These are phyloP conservation scores for Myrmophylax atrothorax DNA, from an alignment of 2,113 vertebrate genomes.

Conservation along the genomic window DNA sequence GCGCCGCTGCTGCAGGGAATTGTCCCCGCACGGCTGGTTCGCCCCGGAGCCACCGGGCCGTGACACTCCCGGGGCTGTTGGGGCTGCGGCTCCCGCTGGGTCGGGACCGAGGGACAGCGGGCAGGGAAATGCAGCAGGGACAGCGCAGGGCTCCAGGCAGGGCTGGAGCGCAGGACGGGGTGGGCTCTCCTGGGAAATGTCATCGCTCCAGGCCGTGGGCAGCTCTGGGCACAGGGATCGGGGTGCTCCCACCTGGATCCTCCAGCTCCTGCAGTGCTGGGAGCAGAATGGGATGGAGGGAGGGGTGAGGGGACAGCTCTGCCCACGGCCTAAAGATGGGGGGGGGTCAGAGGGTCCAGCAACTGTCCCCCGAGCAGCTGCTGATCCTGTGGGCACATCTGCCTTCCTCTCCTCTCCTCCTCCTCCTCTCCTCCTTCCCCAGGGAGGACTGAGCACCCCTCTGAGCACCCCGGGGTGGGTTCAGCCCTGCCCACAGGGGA, in stretches of 20 bases:
- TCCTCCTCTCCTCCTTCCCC: background rate
- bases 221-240: background rate
- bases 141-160: background rate
- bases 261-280: accelerated
- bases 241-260: background rate
- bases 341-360: accelerated
- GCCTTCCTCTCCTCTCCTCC: background rate
- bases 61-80: accelerated
- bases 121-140: background rate
- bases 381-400: background rate
- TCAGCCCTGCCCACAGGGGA: background rate
- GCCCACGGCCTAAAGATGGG: background rate
- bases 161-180: accelerated
- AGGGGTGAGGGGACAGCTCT: background rate
- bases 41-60: background rate
- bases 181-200: background rate
- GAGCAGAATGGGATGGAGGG: background rate
- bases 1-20: accelerated
- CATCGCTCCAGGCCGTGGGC: accelerated
- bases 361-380: background rate
- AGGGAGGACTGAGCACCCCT: background rate
- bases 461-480: accelerated
- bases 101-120: accelerated
- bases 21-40: background rate
- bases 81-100: accelerated